A percentile compares a stretch with the other conserved stretches of the same genome.
phyloP scores from a whole-genome alignment of 2,888 invertebrate species.

The Zaprionus lineosus region DNA sequence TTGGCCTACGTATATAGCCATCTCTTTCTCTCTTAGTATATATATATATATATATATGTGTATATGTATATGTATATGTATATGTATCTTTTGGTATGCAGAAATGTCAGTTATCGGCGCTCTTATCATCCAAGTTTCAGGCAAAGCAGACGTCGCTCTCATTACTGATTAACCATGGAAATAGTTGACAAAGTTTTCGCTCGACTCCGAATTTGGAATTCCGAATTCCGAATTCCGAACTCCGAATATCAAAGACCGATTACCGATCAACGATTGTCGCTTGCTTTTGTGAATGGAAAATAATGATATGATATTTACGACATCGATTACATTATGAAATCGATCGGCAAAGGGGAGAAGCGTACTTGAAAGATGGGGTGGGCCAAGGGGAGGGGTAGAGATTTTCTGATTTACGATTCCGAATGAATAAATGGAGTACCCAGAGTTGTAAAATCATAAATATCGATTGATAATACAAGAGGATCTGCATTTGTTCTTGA shows the following conservation, averaged over 20 bases:
- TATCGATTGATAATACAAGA: constrained; percentile 5
- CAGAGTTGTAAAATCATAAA: neutral
- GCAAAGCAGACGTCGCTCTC: constrained; percentile 1
- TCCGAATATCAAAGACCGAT: neutral
- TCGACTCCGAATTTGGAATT: too few species aligned
- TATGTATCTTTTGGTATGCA: constrained; percentile 64
- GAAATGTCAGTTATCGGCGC: constrained; percentile 56
- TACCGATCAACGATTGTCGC: constrained; percentile 36
- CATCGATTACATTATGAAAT: constrained; percentile 45
- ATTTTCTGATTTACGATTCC: constrained; percentile 16
- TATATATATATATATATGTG: constrained; percentile 2
- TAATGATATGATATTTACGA: constrained; percentile 28
- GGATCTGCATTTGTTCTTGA: too few species aligned
- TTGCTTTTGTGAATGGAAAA: constrained; percentile 62
- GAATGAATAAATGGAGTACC: constrained; percentile 33
- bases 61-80: constrained; percentile 15
- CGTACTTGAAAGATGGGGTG: too few species aligned
- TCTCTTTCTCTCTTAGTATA: constrained; percentile 1
- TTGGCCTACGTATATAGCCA: neutral
- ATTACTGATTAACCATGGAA: too few species aligned
- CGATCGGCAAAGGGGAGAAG: too few species aligned
- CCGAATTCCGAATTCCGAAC: constrained; percentile 8
- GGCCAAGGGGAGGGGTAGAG: neutral
- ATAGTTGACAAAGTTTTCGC: too few species aligned
- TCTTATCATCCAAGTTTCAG: constrained; percentile 48